Evolutionary conservation across 1,140 invertebrate species (phyloP), one percentile per base, ranked within the genome.

Genomic region (Psilanteris sp.): DNA sequence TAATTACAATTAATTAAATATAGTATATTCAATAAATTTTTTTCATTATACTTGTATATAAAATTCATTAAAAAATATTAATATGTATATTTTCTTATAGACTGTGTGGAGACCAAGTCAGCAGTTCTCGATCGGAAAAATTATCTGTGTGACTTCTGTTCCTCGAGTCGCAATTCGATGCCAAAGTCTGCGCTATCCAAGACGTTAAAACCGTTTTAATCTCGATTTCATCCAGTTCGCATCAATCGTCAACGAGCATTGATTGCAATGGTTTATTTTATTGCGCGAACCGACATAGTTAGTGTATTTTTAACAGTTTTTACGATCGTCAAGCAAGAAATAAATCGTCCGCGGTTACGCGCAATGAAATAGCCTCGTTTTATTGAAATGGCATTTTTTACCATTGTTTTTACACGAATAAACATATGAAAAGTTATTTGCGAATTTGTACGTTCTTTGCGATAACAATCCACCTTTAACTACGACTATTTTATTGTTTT

Each of bases 61-160:
- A n/a, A n/a, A n/a, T n/a, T n/a, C n/a, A n/a, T n/a, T 20, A 20
- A 20, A 8, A 15, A 15, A 6, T 15, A 14, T 36, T 36, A 26
- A 26, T 26, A 5, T 26, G 24, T 3, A 4, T 4, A 48, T 34
- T 55, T 36, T 57, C 31, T 10, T 16, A 54, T 84, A 88, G 86
- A 78, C 20, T 88, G 85, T 85, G 85, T 86, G 85, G 86, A 87
- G 82, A 85, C 77, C 82, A 88, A 85, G 79, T 81, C 77, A 73
- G 7, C 70, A 59, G 57, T 27, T 79, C 79, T 86, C 79, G 85
- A 87, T 57, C 81, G 77, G 77, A 87, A 86, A 83, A 86, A 82
- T 78, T 88, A 86, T 76, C 77, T 81, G 43, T 87, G 87, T 85
- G 85, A 88, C 48, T 85, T 84, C 29, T 88, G 86, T 67, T 78